A percentile compares a stretch with the other conserved stretches of the same genome.
Evolutionary conservation across 2,797 vertebrate genomes (phyloP).

Genomic region (Anolis apletophallus): DNA sequence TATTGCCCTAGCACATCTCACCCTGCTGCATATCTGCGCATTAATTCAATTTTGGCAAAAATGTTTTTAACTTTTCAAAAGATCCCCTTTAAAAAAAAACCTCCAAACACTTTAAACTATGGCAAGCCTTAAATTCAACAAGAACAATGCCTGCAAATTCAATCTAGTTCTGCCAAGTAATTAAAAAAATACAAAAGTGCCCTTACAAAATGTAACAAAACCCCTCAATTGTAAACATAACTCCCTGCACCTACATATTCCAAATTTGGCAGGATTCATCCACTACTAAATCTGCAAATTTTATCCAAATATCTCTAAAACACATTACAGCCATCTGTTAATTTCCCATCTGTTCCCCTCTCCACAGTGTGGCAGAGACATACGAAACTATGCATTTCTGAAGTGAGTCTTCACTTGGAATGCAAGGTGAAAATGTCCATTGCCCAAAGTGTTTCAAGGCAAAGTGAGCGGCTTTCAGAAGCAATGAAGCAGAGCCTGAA

Average conservation of each 20-base stretch:
- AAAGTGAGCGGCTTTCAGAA: not conserved
- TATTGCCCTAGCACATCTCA: not conserved
- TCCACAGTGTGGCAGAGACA: not conserved
- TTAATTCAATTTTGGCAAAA: not conserved
- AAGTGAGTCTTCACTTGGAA: not conserved
- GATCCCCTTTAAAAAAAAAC: not conserved
- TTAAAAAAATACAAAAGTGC: not conserved
- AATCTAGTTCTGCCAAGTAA: not conserved
- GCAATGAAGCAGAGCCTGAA: not conserved
- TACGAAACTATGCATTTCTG: not conserved
- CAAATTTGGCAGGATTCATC: not conserved
- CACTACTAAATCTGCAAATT: not conserved
- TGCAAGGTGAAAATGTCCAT: not conserved
- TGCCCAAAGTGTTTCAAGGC: not conserved
- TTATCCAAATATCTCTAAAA: not conserved
- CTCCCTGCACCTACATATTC: not conserved
- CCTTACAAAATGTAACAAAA: not conserved
- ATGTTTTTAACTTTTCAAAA: not conserved
- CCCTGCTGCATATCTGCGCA: not conserved
- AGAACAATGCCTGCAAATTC: not conserved
- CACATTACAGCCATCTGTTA: not conserved
- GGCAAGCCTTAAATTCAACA: not conserved
- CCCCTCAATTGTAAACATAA: not conserved
- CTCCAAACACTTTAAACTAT: not conserved
- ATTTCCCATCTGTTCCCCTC: not conserved